Evolutionary conservation across 2,113 vertebrate species (phyloP), one percentile per base, ranked within the genome.

Genomic region (Cryptoleucopteryx plumbea): DNA sequence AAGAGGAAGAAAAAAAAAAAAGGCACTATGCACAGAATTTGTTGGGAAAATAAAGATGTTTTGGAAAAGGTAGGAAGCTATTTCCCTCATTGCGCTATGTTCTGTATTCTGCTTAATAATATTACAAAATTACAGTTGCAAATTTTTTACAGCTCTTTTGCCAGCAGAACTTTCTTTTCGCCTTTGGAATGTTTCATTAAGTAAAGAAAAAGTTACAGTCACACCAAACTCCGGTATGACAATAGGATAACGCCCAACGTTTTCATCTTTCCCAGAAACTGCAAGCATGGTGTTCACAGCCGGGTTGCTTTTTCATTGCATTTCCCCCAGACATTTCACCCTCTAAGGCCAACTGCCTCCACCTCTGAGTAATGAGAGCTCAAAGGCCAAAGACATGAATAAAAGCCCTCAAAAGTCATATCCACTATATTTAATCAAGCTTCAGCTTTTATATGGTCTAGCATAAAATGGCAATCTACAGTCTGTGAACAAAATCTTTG

Each of bases 201-300:
- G 80, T 16, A 45, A 83, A 95, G 26, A 59, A 72, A 62, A 91
- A 91, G 31, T 48, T 47, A 36, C 16, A 63, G 56, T 34, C 65
- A 77, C 31, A 80, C 2, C 38, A 73, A 66, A 80, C 27, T 53
- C 48, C 6, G 13, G 26, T 21, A 36, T 42, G 56, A 68, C 25
- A 62, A 38, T 7, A 10, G 11, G 36, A 11, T 45, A 77, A 81
- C 2, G 12, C 18, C 26, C 22, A 91, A 13, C 0, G 0, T n/a
- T 56, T 74, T 20, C 22, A 50, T 23, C 38, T 26, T 73, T 67
- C n/a, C 67, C 32, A 78, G n/a, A 74, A 92, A 88, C 9, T 16
- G 19, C 45, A 78, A 70, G 16, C 27, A 68, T 0, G 0, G 11
- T 14, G 15, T 58, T 73, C 48, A 68, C 10, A 81, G 53, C 11